Evolutionary conservation across 1,140 invertebrate species (phyloP).

Genomic region (Aphaenogaster floridana): DNA sequence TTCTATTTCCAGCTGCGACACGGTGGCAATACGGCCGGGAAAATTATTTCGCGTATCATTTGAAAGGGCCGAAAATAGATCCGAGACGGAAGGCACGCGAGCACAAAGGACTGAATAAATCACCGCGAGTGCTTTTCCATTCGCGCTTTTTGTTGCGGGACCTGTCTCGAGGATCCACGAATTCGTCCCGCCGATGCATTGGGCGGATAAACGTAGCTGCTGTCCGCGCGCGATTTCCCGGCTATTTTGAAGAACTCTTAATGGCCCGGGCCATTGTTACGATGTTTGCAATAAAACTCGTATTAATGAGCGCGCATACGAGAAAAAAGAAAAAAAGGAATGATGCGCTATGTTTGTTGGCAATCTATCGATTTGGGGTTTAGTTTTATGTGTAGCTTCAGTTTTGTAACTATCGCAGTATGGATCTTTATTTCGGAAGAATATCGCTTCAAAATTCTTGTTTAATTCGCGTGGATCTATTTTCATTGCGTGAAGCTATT

Average conservation of each 20-base stretch:
- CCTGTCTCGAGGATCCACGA: slow-evolving; percentile 10
- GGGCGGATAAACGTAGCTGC: neutral
- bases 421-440: neutral
- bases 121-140: slow-evolving; percentile 5
- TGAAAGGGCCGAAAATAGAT: slow-evolving; percentile 34
- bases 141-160: neutral
- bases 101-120: slow-evolving; percentile 12
- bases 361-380: slow-evolving; percentile 18
- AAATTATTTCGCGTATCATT: slow-evolving; percentile 49
- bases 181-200: slow-evolving; percentile 4
- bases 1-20: neutral
- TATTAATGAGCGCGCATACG: neutral
- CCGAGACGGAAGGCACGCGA: slow-evolving; percentile 10
- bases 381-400: neutral
- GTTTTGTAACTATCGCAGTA: neutral
- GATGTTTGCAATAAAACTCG: neutral
- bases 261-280: slow-evolving; percentile 1
- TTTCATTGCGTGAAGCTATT: neutral
- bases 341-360: neutral
- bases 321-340: neutral
- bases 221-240: neutral
- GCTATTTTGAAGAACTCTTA: slow-evolving; percentile 25
- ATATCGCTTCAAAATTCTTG: neutral
- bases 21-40: neutral
- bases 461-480: too few species aligned